Conservation (phyloP, 2,797 vertebrate genomes). For the Apogon talboti region DNA sequence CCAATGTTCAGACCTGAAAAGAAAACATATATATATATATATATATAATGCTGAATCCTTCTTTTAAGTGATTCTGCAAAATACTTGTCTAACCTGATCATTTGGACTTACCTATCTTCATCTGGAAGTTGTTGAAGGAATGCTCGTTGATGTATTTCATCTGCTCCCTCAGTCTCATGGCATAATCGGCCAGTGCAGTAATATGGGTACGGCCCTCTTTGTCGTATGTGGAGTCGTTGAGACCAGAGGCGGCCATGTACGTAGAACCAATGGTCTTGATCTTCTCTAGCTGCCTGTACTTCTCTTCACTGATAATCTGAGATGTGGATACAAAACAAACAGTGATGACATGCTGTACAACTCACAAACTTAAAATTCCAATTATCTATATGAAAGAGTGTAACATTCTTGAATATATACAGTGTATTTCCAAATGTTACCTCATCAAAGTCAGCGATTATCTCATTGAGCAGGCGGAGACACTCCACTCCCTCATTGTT, state of each 20-base stretch:
- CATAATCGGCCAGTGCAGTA: slow-evolving; percentile 95
- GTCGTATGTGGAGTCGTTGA: slow-evolving; percentile 94
- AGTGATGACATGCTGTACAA: too few relatives aligned
- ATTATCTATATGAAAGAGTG: neutral
- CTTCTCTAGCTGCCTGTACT: slow-evolving; percentile 95
- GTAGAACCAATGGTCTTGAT: slow-evolving; percentile 98
- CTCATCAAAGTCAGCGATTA: slow-evolving; percentile 98
- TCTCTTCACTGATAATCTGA: slow-evolving; percentile 95
- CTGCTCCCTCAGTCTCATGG: slow-evolving; percentile 97
- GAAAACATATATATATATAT: slow-evolving; percentile 11
- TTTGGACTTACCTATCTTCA: slow-evolving; percentile 93
- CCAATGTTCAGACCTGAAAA: slow-evolving; percentile 90
- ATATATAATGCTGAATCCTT: neutral
- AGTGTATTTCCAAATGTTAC: slow-evolving; percentile 67
- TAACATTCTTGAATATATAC: too few relatives aligned
- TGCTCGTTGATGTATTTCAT: slow-evolving; percentile 99
- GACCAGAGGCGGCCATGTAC: slow-evolving; percentile 95
- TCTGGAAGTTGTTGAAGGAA: slow-evolving; percentile 99
- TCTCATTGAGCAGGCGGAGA: slow-evolving; percentile 95
- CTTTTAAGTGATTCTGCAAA: neutral
- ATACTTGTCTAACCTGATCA: neutral
- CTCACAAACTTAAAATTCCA: too few relatives aligned
- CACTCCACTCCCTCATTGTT: slow-evolving; percentile 98
- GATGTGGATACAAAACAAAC: slow-evolving; percentile 1
- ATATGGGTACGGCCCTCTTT: slow-evolving; percentile 94